Evolutionary conservation across 2,888 invertebrate genomes (phyloP).

Genomic region (Lepidochrysops patricia): DNA sequence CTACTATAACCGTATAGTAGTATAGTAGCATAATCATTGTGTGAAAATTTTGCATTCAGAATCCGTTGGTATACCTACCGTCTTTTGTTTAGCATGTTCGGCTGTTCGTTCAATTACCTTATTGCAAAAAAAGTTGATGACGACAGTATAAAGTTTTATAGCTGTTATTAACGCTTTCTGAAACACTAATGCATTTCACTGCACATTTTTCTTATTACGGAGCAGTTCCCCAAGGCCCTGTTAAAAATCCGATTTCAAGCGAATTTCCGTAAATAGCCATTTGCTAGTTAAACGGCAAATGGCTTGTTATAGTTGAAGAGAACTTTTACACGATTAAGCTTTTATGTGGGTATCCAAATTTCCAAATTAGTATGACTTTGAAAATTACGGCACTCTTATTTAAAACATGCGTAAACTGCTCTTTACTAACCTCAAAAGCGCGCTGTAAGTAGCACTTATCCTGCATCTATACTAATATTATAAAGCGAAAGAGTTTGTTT

Average conservation of each 20-base stretch:
- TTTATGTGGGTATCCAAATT: not conserved
- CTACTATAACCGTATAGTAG: too few relatives aligned
- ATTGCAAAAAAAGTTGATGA: not conserved
- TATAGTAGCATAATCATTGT: too few relatives aligned
- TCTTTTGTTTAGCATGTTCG: not conserved
- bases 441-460: too few relatives aligned
- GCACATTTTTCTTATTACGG: not conserved
- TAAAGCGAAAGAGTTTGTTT: too few relatives aligned
- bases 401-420: too few relatives aligned
- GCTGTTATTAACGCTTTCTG: not conserved
- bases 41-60: too few relatives aligned
- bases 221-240: not conserved
- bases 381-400: too few relatives aligned
- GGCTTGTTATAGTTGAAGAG: not conserved
- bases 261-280: not conserved
- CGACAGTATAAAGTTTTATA: not conserved
- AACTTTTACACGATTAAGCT: not conserved
- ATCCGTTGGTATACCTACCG: too few relatives aligned
- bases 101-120: not conserved
- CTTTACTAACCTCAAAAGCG: too few relatives aligned
- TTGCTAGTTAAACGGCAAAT: not conserved
- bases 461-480: too few relatives aligned
- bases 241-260: not conserved
- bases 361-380: not conserved
- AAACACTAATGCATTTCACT: not conserved